These are phyloP conservation scores for Agapornis roseicollis DNA, from an alignment of 2,113 vertebrate species.

Conservation along the genomic window DNA sequence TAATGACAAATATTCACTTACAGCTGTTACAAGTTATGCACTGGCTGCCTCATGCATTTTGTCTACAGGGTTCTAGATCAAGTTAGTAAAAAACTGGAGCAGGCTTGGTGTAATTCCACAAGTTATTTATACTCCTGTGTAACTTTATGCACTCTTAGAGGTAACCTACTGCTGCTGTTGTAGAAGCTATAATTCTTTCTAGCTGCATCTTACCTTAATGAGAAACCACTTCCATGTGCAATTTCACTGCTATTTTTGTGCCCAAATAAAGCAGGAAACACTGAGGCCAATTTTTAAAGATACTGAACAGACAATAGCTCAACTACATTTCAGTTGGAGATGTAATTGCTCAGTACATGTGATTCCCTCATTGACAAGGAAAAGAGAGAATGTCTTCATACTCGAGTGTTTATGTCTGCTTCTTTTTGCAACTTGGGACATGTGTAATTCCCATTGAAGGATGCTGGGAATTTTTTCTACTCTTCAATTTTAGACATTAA, in stretches of 20 bases:
- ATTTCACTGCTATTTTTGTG: neutral
- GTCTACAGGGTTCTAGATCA: neutral
- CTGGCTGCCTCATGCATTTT: neutral
- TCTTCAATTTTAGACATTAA: neutral
- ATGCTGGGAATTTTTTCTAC: neutral
- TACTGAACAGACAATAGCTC: neutral
- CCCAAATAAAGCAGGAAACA: neutral
- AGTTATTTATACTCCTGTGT: neutral
- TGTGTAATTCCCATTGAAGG: neutral
- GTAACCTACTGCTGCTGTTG: neutral
- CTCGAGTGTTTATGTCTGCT: neutral
- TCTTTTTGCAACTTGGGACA: neutral
- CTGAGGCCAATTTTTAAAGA: neutral
- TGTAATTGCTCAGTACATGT: neutral
- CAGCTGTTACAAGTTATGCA: neutral
- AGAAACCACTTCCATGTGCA: neutral
- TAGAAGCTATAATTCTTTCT: neutral
- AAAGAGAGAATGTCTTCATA: neutral
- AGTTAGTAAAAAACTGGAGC: neutral
- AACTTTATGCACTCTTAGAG: neutral
- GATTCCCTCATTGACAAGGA: neutral
- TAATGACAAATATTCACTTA: neutral
- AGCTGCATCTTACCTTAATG: neutral
- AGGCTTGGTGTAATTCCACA: neutral
- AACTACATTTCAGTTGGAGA: neutral